Evolutionary conservation across 2,797 vertebrate species (phyloP), one percentile per base, ranked within the genome.

Genomic region (Sorex maritimensis): DNA sequence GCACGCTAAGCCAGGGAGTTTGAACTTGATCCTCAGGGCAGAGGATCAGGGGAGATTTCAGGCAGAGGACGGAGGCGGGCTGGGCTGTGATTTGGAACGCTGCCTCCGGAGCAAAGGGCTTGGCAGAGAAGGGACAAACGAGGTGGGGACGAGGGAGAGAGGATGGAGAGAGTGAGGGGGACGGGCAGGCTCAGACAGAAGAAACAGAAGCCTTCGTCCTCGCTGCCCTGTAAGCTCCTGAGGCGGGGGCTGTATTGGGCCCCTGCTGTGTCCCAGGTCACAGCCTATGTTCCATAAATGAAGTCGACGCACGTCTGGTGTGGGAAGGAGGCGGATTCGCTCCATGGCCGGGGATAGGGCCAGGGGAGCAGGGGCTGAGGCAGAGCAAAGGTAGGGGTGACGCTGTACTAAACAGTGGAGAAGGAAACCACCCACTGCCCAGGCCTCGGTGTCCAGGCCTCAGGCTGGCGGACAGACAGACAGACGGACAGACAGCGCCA

Each of bases 21-120:
- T 84, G 81, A 93, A 95, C 78, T 96, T 96, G 95, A 95, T 90
- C 84, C 61, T 28, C 52, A 94, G 55, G 83, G 74, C 88, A 69
- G 46, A 24, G 85, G 81, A n/a, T 41, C 68, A 71, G 89, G 71
- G 69, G 80, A 88, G 67, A 78, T 86, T 86, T 80, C 52, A 49
- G 86, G 90, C 74, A 84, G 81, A 26, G 58, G 55, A 75, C 78
- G 21, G 75, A 63, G 65, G 69, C 0, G 21, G 73, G 41, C 58
- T 83, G 87, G 87, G 38, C 55, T 21, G 69, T 58, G 44, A 46
- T 85, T 49, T 19, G 26, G 77, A 93, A 68, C 90, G 26, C 2
- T 81, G 41, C n/a, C 3, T 77, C 71, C 58, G 83, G 74, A 28
- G 72, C 71, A 74, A 80, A 52, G 26, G 61, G 75, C 26, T 61